phyloP scores from a whole-genome alignment of 2,888 invertebrate genomes.

The Synanthedon formicaeformis region DNA sequence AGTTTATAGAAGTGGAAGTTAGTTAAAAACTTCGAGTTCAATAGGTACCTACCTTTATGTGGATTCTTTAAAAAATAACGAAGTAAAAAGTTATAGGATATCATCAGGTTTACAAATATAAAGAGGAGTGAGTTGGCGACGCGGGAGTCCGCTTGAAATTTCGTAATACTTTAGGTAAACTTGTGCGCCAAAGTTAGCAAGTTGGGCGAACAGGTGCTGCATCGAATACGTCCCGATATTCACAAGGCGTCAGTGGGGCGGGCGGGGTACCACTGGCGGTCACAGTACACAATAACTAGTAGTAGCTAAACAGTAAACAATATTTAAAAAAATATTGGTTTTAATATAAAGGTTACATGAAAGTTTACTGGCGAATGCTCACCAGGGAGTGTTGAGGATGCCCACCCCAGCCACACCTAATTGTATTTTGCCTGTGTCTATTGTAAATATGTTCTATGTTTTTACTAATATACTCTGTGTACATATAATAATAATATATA shows the following conservation, averaged over 20 bases:
- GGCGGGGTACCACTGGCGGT: slow-evolving; percentile 13
- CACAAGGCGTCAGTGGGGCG: slow-evolving; percentile 14
- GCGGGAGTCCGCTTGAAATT: slow-evolving; percentile 45
- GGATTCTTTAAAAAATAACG: slow-evolving; percentile 34
- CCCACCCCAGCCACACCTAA: no score
- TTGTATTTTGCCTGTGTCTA: no score
- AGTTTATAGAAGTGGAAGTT: slow-evolving; percentile 13
- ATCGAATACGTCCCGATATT: slow-evolving; percentile 48
- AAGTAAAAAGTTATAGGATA: slow-evolving; percentile 37
- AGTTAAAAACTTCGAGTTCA: slow-evolving; percentile 16
- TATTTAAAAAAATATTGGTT: no score
- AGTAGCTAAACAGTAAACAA: not conserved
- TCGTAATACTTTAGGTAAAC: slow-evolving; percentile 63
- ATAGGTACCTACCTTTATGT: slow-evolving; percentile 20
- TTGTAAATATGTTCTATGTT: no score
- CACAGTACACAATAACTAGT: not conserved
- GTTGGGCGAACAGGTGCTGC: slow-evolving; percentile 52
- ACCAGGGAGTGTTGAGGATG: no score
- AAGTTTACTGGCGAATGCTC: no score
- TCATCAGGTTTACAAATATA: slow-evolving; percentile 52
- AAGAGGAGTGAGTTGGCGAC: slow-evolving; percentile 35
- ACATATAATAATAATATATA: no score
- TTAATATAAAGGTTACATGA: no score
- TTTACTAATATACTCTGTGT: no score
- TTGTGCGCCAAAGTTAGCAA: slow-evolving; percentile 46